Conservation (phyloP, 2,113 vertebrate species). For the Cercopithecus mona region DNA sequence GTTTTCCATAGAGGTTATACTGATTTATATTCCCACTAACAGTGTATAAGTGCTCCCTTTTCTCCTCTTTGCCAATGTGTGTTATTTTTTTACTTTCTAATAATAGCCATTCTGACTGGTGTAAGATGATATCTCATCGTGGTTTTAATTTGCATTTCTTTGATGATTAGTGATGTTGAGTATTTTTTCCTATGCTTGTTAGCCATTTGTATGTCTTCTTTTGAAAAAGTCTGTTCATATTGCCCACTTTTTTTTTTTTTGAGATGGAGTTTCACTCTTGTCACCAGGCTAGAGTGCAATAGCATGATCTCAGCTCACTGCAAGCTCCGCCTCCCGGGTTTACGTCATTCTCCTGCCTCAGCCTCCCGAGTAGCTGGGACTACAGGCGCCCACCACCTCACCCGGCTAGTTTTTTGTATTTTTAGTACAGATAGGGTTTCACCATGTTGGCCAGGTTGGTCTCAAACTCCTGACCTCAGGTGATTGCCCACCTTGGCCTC, state of each 20-base stretch:
- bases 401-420: too few relatives aligned
- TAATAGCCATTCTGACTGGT: not conserved
- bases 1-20: not conserved
- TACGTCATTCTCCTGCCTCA: too few relatives aligned
- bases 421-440: too few relatives aligned
- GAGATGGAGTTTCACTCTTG: too few relatives aligned
- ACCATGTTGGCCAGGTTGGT: too few relatives aligned
- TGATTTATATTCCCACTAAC: not conserved
- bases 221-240: not conserved
- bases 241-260: not conserved
- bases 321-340: too few relatives aligned
- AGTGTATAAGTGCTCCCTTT: not conserved
- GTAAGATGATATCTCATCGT: not conserved
- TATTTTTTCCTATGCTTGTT: not conserved
- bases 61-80: not conserved
- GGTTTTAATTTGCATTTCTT: not conserved
- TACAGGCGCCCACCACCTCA: too few relatives aligned
- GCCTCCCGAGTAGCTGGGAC: too few relatives aligned
- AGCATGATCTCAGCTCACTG: too few relatives aligned
- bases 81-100: not conserved
- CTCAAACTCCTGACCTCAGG: too few relatives aligned
- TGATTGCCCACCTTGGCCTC: too few relatives aligned
- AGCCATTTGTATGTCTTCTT: not conserved
- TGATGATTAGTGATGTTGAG: not conserved
- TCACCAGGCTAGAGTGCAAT: too few relatives aligned